These are phyloP conservation scores for Chitala chitala DNA, from an alignment of 2,113 vertebrate genomes.

Conservation along the genomic window DNA sequence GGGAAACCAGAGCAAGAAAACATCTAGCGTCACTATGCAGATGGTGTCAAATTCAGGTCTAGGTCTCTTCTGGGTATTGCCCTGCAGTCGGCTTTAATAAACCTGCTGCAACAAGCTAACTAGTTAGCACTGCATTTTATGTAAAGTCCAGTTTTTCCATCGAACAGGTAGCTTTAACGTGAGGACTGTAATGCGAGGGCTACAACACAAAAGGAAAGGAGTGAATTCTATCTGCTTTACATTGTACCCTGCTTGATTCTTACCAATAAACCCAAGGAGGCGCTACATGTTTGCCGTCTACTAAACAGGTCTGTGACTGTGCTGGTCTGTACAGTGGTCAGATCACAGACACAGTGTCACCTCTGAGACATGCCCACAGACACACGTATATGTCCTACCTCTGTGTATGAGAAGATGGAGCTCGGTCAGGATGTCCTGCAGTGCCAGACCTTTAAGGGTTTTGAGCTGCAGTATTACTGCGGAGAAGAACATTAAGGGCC, in stretches of 20 bases:
- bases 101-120: slow-evolving; percentile 32
- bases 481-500: slow-evolving; percentile 27
- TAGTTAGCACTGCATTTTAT: neutral
- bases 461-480: slow-evolving; percentile 85
- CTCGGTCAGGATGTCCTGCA: slow-evolving; percentile 91
- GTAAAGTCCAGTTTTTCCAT: too few relatives aligned
- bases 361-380: too few relatives aligned
- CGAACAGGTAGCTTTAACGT: too few relatives aligned
- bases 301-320: neutral
- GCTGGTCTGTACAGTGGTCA: too few relatives aligned
- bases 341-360: too few relatives aligned
- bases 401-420: slow-evolving; percentile 87
- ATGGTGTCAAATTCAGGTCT: slow-evolving; percentile 37
- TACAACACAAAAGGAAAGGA: neutral
- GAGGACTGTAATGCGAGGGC: neutral
- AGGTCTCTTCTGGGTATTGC: slow-evolving; percentile 29
- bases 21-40: slow-evolving; percentile 39
- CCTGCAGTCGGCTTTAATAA: slow-evolving; percentile 32
- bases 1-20: slow-evolving; percentile 44
- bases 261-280: neutral
- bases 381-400: slow-evolving; percentile 63
- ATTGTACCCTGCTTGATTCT: neutral
- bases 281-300: neutral
- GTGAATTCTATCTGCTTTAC: neutral
- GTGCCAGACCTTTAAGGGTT: slow-evolving; percentile 85